These are phyloP conservation scores for Passer montanus DNA, from an alignment of 2,113 vertebrate genomes.

Conservation along the genomic window DNA sequence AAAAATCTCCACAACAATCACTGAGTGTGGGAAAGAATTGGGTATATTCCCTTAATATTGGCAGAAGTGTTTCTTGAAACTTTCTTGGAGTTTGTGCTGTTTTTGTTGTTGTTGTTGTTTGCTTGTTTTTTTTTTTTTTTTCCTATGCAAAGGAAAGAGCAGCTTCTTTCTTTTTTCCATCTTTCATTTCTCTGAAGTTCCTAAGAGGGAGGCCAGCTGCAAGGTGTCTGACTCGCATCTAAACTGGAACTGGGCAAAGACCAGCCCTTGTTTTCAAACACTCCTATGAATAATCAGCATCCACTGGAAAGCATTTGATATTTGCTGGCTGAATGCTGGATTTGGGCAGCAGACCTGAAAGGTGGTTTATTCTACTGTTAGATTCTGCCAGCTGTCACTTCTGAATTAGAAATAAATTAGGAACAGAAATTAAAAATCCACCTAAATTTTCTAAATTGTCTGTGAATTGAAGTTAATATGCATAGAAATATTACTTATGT, in stretches of 20 bases:
- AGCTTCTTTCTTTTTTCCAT: neutral
- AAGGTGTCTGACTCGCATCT: neutral
- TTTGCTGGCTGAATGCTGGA: neutral
- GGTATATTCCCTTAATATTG: neutral
- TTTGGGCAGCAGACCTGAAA: constrained; percentile 39
- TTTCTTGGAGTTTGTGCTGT: neutral
- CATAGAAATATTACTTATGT: neutral
- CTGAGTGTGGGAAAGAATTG: neutral
- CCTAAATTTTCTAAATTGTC: neutral
- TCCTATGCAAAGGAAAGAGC: neutral
- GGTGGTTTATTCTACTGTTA: neutral
- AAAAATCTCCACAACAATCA: neutral
- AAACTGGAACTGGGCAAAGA: neutral
- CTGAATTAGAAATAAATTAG: neutral
- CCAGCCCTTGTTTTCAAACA: neutral
- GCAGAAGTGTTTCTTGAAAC: neutral
- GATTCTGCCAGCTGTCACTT: neutral
- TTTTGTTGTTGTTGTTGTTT: neutral
- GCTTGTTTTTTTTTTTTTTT: neutral
- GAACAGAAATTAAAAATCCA: neutral
- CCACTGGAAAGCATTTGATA: neutral
- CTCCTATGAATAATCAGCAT: neutral
- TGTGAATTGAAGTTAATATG: neutral
- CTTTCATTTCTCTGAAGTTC: neutral
- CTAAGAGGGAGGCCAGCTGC: neutral